These are phyloP conservation scores for Gulo gulo DNA, from an alignment of 2,113 vertebrate species.

Conservation along the genomic window DNA sequence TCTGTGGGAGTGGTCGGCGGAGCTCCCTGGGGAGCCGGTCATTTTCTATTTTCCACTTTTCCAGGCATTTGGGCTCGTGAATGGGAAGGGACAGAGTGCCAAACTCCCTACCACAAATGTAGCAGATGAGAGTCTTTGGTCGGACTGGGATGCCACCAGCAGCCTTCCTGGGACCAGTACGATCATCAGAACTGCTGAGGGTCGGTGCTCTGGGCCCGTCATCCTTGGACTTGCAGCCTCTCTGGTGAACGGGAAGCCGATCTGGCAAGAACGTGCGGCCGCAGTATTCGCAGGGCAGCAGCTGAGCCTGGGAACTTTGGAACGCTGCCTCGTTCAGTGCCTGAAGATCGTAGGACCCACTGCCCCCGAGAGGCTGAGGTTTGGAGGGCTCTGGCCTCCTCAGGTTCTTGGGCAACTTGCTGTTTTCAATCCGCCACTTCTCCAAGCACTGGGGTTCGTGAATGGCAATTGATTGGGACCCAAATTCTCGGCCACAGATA, in stretches of 20 bases:
- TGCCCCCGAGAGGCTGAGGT: slow-evolving; percentile 46
- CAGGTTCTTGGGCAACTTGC: slow-evolving; percentile 79
- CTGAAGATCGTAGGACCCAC: not conserved
- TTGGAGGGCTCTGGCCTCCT: slow-evolving; percentile 81
- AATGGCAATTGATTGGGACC: slow-evolving; percentile 82
- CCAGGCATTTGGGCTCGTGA: slow-evolving; percentile 79
- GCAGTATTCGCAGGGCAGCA: slow-evolving; percentile 80
- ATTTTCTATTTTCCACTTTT: slow-evolving; percentile 80
- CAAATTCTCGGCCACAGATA: slow-evolving; percentile 87
- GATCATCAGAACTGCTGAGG: not conserved
- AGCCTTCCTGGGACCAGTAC: slow-evolving; percentile 22
- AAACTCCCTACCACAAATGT: slow-evolving; percentile 80
- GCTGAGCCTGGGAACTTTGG: slow-evolving; percentile 78
- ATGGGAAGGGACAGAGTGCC: slow-evolving; percentile 78
- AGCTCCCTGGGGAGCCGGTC: slow-evolving; percentile 65
- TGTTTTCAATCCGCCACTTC: slow-evolving; percentile 84
- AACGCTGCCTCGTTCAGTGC: slow-evolving; percentile 73
- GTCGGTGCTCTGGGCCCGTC: not conserved
- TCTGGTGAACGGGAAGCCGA: slow-evolving; percentile 79
- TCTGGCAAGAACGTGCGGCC: slow-evolving; percentile 82
- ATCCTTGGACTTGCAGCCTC: slow-evolving; percentile 72
- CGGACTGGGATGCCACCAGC: not conserved
- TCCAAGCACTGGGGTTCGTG: slow-evolving; percentile 86
- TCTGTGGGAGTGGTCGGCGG: slow-evolving; percentile 61
- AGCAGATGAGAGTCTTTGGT: slow-evolving; percentile 71